A percentile compares a stretch with the other conserved stretches of the same genome.
Evolutionary conservation across 2,113 vertebrate species (phyloP).

Genomic region (Corynorhinus townsendii): DNA sequence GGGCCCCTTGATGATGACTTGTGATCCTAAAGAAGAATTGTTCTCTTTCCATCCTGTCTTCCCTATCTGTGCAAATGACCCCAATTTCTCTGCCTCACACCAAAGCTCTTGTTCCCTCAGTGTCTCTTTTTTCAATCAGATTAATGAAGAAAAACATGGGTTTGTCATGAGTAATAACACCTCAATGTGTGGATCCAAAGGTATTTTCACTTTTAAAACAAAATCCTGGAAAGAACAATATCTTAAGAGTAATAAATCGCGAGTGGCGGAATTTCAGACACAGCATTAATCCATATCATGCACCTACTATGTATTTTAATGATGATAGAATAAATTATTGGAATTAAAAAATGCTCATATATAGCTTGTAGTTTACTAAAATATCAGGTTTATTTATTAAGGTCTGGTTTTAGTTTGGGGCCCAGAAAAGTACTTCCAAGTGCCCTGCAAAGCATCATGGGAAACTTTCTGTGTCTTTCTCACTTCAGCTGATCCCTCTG

Average conservation of each 20-base stretch:
- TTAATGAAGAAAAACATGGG: slow-evolving; percentile 30
- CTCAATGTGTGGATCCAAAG: not conserved
- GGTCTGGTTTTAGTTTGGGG: not conserved
- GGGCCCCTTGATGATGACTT: not conserved
- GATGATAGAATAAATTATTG: not conserved
- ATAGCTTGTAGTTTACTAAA: not conserved
- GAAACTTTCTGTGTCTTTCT: not conserved
- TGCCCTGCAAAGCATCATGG: not conserved
- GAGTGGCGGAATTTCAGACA: not conserved
- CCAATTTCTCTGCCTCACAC: not conserved
- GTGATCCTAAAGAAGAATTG: not conserved
- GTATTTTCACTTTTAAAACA: slow-evolving; percentile 42
- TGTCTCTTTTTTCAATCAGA: not conserved
- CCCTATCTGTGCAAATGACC: not conserved
- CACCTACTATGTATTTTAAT: not conserved
- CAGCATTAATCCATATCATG: slow-evolving; percentile 5
- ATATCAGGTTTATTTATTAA: not conserved
- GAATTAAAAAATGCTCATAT: not conserved
- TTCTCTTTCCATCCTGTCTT: not conserved
- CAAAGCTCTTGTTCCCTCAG: not conserved
- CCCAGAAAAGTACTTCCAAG: not conserved
- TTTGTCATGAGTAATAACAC: slow-evolving; percentile 9
- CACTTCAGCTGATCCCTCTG: not conserved
- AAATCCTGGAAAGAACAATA: not conserved
- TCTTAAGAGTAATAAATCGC: slow-evolving; percentile 36